These are phyloP conservation scores for Bufo gargarizans DNA, from an alignment of 2,113 vertebrate species.

Conservation along the genomic window DNA sequence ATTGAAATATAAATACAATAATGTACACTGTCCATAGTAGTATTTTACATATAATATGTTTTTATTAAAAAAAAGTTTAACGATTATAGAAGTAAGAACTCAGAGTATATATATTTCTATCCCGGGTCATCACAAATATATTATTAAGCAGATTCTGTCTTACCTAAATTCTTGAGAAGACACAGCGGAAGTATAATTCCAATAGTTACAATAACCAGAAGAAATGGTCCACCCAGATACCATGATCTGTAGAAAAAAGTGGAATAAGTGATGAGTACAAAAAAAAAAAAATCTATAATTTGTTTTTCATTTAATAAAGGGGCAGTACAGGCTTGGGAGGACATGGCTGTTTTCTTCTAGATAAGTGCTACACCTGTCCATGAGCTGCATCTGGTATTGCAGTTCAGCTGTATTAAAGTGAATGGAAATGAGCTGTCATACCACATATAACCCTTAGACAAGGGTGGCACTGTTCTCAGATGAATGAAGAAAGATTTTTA, in stretches of 20 bases:
- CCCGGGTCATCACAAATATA: background rate
- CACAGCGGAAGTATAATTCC: slow-evolving; percentile 90
- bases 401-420: too few relatives aligned
- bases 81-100: background rate
- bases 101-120: background rate
- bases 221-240: slow-evolving; percentile 87
- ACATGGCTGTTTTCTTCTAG: too few relatives aligned
- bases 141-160: background rate
- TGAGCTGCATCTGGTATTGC: too few relatives aligned
- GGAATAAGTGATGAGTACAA: background rate
- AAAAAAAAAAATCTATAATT: too few relatives aligned
- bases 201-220: slow-evolving; percentile 86
- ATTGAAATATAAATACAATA: background rate
- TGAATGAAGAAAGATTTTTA: too few relatives aligned
- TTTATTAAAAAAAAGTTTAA: background rate
- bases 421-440: too few relatives aligned
- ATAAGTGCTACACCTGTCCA: too few relatives aligned
- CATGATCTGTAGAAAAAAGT: slow-evolving; percentile 79
- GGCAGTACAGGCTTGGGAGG: too few relatives aligned
- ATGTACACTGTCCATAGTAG: background rate
- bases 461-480: too few relatives aligned
- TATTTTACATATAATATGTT: background rate
- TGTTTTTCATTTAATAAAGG: too few relatives aligned
- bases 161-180: slow-evolving; percentile 94
- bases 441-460: too few relatives aligned